These are phyloP conservation scores for Sebastes ruberrimus DNA, from an alignment of 2,797 vertebrate genomes.

Conservation along the genomic window DNA sequence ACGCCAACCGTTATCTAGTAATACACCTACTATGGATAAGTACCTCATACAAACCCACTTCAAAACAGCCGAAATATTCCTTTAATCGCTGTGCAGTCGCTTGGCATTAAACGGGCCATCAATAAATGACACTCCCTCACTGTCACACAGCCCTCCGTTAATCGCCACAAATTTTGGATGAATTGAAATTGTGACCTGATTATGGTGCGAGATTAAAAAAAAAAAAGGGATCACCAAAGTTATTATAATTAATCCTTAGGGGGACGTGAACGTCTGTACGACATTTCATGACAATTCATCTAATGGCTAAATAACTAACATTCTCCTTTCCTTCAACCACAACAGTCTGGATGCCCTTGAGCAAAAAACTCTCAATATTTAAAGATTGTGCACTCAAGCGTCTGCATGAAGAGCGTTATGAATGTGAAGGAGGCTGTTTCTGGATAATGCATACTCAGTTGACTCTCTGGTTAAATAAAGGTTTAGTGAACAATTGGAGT, in stretches of 20 bases:
- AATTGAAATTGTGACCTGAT: neutral
- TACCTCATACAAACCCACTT: no score
- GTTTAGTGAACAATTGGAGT: slow-evolving; percentile 8
- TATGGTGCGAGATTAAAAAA: neutral
- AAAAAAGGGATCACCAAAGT: no score
- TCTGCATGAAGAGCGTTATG: neutral
- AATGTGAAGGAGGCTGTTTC: neutral
- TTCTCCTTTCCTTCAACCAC: neutral
- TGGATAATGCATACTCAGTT: neutral
- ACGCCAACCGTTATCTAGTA: no score
- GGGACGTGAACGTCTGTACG: no score
- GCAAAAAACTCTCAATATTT: neutral
- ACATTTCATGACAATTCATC: no score
- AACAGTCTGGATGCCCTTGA: neutral
- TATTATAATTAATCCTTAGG: no score
- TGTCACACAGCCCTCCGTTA: neutral
- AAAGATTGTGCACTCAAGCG: no score
- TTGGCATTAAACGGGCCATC: neutral
- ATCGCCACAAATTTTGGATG: neutral
- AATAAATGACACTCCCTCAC: neutral
- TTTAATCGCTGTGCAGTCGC: neutral
- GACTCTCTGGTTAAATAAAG: slow-evolving; percentile 35
- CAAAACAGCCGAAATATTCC: no score
- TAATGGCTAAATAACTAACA: neutral
- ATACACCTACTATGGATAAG: no score